Evolutionary conservation across 2,888 invertebrate species (phyloP).

Genomic region (Argyresthia goedartella): DNA sequence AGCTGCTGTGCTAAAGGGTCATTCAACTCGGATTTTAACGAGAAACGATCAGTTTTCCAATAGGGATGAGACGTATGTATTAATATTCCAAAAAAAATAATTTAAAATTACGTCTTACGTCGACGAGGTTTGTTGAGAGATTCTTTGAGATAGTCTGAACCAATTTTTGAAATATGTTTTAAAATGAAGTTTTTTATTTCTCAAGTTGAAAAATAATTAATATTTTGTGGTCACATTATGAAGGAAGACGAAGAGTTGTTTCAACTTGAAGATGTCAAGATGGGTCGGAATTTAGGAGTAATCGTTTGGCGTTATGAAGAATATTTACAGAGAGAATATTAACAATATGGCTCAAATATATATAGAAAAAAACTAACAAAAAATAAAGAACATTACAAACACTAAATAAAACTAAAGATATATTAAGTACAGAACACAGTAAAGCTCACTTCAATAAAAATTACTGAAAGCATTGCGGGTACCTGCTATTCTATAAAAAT

Average conservation of each 20-base stretch:
- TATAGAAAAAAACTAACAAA: neutral
- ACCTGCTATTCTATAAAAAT: neutral
- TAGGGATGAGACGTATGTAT: neutral
- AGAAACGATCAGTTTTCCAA: neutral
- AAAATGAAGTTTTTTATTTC: too few relatives aligned
- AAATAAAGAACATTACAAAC: neutral
- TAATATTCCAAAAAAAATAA: too few relatives aligned
- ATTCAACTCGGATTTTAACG: neutral
- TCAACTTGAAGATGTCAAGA: too few relatives aligned
- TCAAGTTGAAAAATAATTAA: too few relatives aligned
- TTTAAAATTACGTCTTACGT: too few relatives aligned
- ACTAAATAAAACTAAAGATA: neutral
- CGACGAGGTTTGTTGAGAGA: too few relatives aligned
- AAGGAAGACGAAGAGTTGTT: too few relatives aligned
- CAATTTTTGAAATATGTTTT: too few relatives aligned
- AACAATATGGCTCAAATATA: too few relatives aligned
- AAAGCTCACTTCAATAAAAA: neutral
- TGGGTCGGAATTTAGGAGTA: neutral
- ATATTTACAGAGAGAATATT: neutral
- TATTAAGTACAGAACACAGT: too few relatives aligned
- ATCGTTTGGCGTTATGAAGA: neutral
- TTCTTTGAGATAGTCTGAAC: too few relatives aligned
- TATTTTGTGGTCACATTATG: too few relatives aligned
- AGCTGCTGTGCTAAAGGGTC: slow-evolving; percentile 21
- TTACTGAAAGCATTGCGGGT: neutral